phyloP scores from a whole-genome alignment of 2,113 vertebrate species.

The Channa argus region DNA sequence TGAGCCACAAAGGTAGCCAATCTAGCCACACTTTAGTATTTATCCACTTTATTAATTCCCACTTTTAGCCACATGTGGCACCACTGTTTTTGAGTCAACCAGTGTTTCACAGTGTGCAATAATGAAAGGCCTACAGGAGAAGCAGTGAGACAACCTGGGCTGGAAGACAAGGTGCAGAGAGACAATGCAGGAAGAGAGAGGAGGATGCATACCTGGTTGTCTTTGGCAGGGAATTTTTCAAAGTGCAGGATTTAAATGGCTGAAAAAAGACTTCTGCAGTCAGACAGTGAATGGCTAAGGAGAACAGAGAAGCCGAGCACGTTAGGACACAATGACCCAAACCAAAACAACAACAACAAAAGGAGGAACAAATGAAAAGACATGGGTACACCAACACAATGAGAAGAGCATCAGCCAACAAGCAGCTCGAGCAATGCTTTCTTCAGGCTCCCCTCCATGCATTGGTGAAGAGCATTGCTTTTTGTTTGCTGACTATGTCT shows the following conservation, averaged over 20 bases:
- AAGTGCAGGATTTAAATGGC: constrained; percentile 85
- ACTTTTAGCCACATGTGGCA: neutral
- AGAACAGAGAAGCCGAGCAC: constrained; percentile 85
- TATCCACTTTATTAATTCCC: neutral
- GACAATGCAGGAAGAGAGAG: constrained; percentile 69
- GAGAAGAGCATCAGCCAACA: constrained; percentile 63
- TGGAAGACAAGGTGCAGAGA: constrained; percentile 63
- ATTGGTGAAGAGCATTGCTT: constrained; percentile 62
- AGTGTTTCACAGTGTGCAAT: constrained; percentile 47
- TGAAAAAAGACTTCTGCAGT: constrained; percentile 85
- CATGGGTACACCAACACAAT: constrained; percentile 61
- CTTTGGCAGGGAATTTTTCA: constrained; percentile 83
- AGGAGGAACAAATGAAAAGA: constrained; percentile 45
- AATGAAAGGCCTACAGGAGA: constrained; percentile 41
- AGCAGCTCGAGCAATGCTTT: constrained; percentile 71
- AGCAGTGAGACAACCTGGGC: constrained; percentile 57
- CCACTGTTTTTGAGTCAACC: constrained; percentile 4
- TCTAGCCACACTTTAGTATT: neutral
- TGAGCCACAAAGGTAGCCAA: neutral
- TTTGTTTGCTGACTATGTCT: constrained; percentile 56
- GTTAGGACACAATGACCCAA: constrained; percentile 81
- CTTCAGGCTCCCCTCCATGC: constrained; percentile 22
- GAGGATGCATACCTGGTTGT: constrained; percentile 82
- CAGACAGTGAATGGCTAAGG: constrained; percentile 86
- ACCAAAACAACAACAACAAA: constrained; percentile 33